Conservation (phyloP, 2,113 vertebrate genomes). For the Riparia riparia region DNA sequence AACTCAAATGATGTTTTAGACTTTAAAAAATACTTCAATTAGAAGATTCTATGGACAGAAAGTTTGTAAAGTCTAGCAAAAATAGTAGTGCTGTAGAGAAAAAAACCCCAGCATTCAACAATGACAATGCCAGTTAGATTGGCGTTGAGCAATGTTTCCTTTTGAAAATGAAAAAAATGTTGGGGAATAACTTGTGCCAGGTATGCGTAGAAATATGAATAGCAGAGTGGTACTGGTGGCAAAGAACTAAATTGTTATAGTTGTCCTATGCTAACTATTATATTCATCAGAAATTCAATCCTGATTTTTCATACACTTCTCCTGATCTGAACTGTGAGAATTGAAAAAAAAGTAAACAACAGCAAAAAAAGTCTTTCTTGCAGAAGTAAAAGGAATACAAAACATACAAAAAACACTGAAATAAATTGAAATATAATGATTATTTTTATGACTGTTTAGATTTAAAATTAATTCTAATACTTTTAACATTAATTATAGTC, state of each 20-base stretch:
- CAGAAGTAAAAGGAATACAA: neutral
- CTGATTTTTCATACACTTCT: neutral
- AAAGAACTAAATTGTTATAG: neutral
- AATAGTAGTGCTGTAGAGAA: neutral
- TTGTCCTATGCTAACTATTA: neutral
- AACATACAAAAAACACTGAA: neutral
- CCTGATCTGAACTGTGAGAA: neutral
- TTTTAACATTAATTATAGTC: neutral
- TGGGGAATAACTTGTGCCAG: neutral
- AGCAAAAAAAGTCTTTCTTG: accelerated
- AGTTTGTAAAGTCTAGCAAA: neutral
- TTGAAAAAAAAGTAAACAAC: neutral
- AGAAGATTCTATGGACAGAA: neutral
- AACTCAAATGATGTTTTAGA: neutral
- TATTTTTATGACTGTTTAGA: neutral
- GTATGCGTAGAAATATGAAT: neutral
- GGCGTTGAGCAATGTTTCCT: neutral
- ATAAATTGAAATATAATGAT: neutral
- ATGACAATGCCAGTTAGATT: neutral
- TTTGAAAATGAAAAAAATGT: neutral
- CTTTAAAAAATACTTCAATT: neutral
- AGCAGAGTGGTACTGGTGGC: neutral
- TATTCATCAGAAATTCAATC: neutral
- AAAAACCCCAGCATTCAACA: neutral
- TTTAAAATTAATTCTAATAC: neutral